Base-by-base conservation (phyloP, 2,797 vertebrate genomes). In the Capromys pilorides region DNA sequence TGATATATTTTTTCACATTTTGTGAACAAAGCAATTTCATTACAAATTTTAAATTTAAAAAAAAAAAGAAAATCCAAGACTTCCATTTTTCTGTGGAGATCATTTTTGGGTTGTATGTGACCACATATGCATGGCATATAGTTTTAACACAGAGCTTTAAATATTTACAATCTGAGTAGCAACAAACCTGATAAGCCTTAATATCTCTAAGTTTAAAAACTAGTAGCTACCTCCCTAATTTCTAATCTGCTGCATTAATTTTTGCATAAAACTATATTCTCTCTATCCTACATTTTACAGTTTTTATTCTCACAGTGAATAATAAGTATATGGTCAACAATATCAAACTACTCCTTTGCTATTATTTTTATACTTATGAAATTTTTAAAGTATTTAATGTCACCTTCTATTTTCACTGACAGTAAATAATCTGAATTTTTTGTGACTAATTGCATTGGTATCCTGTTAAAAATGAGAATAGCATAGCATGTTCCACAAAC, bases 101-200 rank as follows among this genome's bases (percentile, higher is more conserved):
- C 26, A 92, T 90, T 95, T 90, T 73, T 69, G 18, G 66, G 51
- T 73, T 79, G 31, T 86, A 88, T 88, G 19, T 57, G 33, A 86
- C 88, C 79, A 84, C 7, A 33, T 3, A 77, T 73, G 28, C 4
- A 79, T 77, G 61, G 91, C 77, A 90, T 1, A 79, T 75, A 90
- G 66, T 90, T 96, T 93, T 96, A 91, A 94, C 33, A 90, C 8
- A 21, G 49, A 95, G 33, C 13, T 93, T 87, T 94, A 54, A 92
- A 67, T 82, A 86, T 26, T 54, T 14, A 79, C 61, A 59, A 18
- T 13, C 24, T 86, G 21, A 49, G 51, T 39, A 94, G 81, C 62
- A 90, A 86, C 57, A 85, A 96, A 59, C 83, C 36, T 97, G 90
- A 89, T 28, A 66, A 80, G 83, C 90, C 61, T 90, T 67, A 92